Base-by-base conservation (phyloP, 2,113 vertebrate genomes). In the Aldabrachelys gigantea region DNA sequence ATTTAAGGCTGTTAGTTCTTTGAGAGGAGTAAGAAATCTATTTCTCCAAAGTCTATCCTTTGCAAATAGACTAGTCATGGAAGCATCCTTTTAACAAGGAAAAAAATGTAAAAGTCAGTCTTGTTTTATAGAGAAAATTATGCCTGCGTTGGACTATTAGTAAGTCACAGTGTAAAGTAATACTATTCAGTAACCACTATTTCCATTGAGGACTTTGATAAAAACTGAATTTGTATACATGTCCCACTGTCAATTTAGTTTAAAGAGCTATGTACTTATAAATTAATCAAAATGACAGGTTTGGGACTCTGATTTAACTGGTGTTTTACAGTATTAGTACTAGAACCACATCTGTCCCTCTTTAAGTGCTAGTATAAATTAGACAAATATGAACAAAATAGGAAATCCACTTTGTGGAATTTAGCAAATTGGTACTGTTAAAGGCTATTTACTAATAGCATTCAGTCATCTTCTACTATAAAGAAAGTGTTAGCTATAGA, bases 1-100 rank as follows among this genome's bases (percentile, higher is more conserved):
- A n/a, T 69, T 69, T 69, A 65, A 65, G 59, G 31, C 31, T 4
- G 59, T 65, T 65, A 62, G 47, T 47, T 47, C 47, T 47, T 47
- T 47, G 47, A 47, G 47, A 47, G 47, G 47, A 47, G 47, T 47
- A 47, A 47, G 47, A 47, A 47, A 47, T 47, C 41, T 56, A 82
- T 75, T 83, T 41, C 72, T 35, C 57, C 82, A 54, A 80, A 88
- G 62, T 69, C 35, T 78, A 88, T 78, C 52, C n/a, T 62, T 78
- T 87, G 82, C 35, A n/a, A 69, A 35, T n/a, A 69, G 35, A 8
- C 82, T 65, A 79, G 82, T 91, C 78, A 89, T 95, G 91, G 94
- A 93, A 95, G 94, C 82, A 88, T 95, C 94, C 89, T 92, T 94
- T 92, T 53, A 84, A 84, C 72, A 85, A 88, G 88, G 91, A 76